Percentiles rank a stretch among this genome's conserved stretches.
Conservation (phyloP, 2,888 invertebrate species). For the Ptychoptera contaminata region DNA sequence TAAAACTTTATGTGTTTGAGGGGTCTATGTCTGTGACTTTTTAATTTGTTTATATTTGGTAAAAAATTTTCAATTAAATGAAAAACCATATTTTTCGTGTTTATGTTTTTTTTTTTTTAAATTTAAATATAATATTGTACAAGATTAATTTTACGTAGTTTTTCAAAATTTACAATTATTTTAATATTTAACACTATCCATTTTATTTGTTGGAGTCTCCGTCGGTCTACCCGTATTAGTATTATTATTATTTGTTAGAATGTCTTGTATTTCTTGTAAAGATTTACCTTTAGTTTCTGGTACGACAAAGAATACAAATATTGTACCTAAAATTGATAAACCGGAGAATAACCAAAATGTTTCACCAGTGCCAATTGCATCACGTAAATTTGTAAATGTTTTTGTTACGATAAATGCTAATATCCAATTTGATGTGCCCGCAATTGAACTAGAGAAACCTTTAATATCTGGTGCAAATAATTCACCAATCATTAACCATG, state of each 20-base stretch:
- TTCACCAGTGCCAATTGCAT: slow-evolving; percentile 39
- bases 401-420: slow-evolving; percentile 67
- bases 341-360: slow-evolving; percentile 63
- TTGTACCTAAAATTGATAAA: slow-evolving; percentile 44
- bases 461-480: slow-evolving; percentile 67
- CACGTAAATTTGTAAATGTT: slow-evolving; percentile 44
- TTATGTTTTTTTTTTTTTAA: too few relatives aligned
- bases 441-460: slow-evolving; percentile 57
- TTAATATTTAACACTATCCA: too few relatives aligned
- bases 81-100: too few relatives aligned
- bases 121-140: too few relatives aligned
- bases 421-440: slow-evolving; percentile 69
- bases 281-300: slow-evolving; percentile 38
- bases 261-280: slow-evolving; percentile 25
- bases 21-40: too few relatives aligned
- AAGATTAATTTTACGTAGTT: too few relatives aligned
- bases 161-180: too few relatives aligned
- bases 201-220: too few relatives aligned
- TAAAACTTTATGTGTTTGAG: too few relatives aligned
- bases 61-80: too few relatives aligned
- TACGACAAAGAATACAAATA: slow-evolving; percentile 49
- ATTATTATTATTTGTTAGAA: slow-evolving; percentile 18
- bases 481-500: slow-evolving; percentile 61
- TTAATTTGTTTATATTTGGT: too few relatives aligned
- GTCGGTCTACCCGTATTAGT: neutral